phyloP scores from a whole-genome alignment of 1,140 invertebrate genomes.

The Batillaria attramentaria region DNA sequence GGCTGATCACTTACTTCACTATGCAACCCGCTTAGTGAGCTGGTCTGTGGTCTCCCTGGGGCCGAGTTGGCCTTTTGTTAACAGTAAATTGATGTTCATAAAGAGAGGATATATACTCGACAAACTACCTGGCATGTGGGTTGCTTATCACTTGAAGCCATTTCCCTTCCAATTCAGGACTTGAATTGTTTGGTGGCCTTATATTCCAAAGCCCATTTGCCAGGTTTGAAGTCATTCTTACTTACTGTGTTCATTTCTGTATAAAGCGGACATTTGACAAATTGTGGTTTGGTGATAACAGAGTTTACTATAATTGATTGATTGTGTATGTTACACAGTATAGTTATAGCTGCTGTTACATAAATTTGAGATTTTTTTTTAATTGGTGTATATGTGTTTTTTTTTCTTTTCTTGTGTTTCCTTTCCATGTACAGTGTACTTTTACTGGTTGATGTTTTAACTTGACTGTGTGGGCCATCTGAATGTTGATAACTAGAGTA shows the following conservation, averaged over 20 bases:
- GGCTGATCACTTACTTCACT: conserved; percentile 8
- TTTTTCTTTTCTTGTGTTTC: conserved; percentile 8
- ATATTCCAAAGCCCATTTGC: conserved; percentile 35
- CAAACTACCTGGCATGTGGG: not conserved
- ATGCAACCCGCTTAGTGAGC: not conserved
- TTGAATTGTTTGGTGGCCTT: conserved; percentile 29
- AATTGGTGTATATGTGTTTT: not conserved
- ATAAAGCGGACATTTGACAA: conserved; percentile 6
- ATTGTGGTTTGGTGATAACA: conserved; percentile 22
- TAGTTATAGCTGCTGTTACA: conserved; percentile 17
- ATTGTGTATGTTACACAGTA: conserved; percentile 1
- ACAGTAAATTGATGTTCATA: too few relatives aligned
- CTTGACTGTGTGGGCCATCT: conserved; percentile 11
- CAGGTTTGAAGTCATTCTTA: conserved; percentile 26
- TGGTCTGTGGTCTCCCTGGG: not conserved
- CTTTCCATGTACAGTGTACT: not conserved
- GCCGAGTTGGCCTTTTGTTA: not conserved
- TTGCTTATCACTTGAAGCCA: not conserved
- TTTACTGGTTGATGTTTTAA: conserved; percentile 29
- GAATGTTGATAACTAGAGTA: conserved; percentile 8
- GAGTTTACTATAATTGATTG: conserved; percentile 3
- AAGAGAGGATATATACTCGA: conserved; percentile 15
- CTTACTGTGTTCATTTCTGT: conserved; percentile 32
- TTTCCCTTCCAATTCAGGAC: conserved; percentile 19
- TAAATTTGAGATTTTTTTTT: conserved; percentile 9